Conservation (phyloP, 1,140 invertebrate species). For the Cotesia chilonis region DNA sequence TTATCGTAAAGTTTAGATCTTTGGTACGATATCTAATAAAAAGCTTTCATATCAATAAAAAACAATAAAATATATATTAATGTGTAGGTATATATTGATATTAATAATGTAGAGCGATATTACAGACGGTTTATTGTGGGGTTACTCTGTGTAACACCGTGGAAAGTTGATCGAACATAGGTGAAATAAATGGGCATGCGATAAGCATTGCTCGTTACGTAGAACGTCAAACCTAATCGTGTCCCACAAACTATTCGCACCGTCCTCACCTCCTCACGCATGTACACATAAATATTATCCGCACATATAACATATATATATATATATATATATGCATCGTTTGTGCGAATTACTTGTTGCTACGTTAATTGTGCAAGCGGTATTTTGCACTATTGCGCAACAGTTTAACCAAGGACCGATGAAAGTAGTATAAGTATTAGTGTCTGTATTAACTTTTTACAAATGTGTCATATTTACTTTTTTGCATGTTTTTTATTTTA, state of each 20-base stretch:
- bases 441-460: conserved; percentile 1
- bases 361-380: conserved; percentile 36
- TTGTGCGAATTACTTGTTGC: conserved; percentile 37
- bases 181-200: conserved; percentile 40
- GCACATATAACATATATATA: too few relatives aligned
- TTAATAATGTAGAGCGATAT: conserved; percentile 9
- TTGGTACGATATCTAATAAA: too few relatives aligned
- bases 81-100: too few relatives aligned
- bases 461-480: conserved; percentile 16
- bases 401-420: conserved; percentile 35
- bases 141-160: not conserved
- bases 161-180: conserved; percentile 36
- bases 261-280: conserved; percentile 35
- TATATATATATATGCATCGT: conserved; percentile 14
- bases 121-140: not conserved
- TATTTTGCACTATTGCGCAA: conserved; percentile 45
- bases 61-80: conserved; percentile 8
- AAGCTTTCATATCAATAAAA: too few relatives aligned
- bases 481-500: not conserved
- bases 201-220: conserved; percentile 48
- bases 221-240: conserved; percentile 41
- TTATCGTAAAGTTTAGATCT: too few relatives aligned
- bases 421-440: conserved; percentile 24
- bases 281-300: too few relatives aligned
- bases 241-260: conserved; percentile 42